phyloP scores from a whole-genome alignment of 2,797 vertebrate genomes.

The Gobionotothen gibberifrons region DNA sequence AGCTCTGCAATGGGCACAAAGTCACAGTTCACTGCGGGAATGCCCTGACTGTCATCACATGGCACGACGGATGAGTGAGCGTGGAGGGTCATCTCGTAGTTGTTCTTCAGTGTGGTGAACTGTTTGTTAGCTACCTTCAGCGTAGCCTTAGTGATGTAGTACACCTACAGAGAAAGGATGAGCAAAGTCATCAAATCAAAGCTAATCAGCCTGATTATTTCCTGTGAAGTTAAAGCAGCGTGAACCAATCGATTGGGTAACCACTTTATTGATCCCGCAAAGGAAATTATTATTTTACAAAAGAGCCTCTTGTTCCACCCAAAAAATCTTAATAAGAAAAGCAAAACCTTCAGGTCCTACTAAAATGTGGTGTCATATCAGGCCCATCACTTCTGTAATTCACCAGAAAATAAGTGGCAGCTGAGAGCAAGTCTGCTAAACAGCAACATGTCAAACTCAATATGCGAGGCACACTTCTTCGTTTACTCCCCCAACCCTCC shows the following conservation, averaged over 20 bases:
- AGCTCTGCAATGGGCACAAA: conserved; percentile 91
- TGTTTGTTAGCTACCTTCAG: conserved; percentile 97
- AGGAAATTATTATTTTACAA: conserved; percentile 47
- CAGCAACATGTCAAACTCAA: conserved; percentile 68
- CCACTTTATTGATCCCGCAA: conserved; percentile 42
- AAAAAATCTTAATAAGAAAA: conserved; percentile 44
- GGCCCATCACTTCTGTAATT: conserved; percentile 70
- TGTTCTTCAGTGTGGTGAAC: conserved; percentile 88
- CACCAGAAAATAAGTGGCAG: conserved; percentile 75
- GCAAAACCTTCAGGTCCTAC: conserved; percentile 51
- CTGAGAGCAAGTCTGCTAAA: conserved; percentile 64
- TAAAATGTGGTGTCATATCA: conserved; percentile 62
- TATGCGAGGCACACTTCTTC: conserved; percentile 62
- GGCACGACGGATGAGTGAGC: conserved; percentile 89
- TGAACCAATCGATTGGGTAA: background rate
- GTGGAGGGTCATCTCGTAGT: conserved; percentile 83
- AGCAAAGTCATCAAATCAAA: conserved; percentile 20
- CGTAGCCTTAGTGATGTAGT: conserved; percentile 88
- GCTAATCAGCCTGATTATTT: conserved; percentile 37
- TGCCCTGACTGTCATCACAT: conserved; percentile 86
- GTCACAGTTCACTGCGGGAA: conserved; percentile 91
- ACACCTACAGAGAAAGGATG: conserved; percentile 83
- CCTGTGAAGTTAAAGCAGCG: conserved; percentile 4
- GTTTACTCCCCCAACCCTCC: conserved; percentile 61
- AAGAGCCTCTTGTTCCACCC: conserved; percentile 28